phyloP scores from a whole-genome alignment of 1,140 invertebrate genomes.

The Berghia stephanieae region DNA sequence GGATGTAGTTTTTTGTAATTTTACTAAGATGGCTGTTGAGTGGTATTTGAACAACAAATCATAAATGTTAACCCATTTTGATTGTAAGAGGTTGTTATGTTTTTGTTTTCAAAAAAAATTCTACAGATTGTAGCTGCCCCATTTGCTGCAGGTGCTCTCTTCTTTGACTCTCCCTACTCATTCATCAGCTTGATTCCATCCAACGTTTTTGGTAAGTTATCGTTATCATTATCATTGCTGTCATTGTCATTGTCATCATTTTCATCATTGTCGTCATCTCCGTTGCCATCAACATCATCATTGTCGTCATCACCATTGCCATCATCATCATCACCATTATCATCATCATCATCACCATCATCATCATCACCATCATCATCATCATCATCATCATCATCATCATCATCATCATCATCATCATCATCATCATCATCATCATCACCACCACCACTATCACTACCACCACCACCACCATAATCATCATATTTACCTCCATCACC shows the following conservation, averaged over 20 bases:
- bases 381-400: slow-evolving; percentile 34
- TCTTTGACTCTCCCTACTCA: slow-evolving; percentile 82
- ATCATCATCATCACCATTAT: no score
- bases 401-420: slow-evolving; percentile 32
- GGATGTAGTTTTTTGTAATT: neutral
- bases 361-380: slow-evolving; percentile 34
- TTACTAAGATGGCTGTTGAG: no score
- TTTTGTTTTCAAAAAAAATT: slow-evolving; percentile 16
- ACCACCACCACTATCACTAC: neutral
- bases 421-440: slow-evolving; percentile 11
- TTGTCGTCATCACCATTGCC: no score
- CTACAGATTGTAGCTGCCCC: slow-evolving; percentile 84
- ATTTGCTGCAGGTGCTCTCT: slow-evolving; percentile 88
- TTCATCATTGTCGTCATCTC: neutral
- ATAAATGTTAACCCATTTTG: no score
- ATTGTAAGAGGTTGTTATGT: neutral
- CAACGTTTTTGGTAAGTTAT: slow-evolving; percentile 59
- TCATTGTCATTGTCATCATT: neutral
- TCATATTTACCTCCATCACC: neutral
- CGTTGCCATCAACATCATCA: no score
- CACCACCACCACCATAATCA: neutral
- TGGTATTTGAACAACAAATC: no score
- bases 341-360: no score
- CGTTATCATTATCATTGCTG: neutral
- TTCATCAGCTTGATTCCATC: slow-evolving; percentile 71